A percentile compares a stretch with the other conserved stretches of the same genome.
phyloP scores from a whole-genome alignment of 1,140 invertebrate genomes.

The Drosophila kikkawai region DNA sequence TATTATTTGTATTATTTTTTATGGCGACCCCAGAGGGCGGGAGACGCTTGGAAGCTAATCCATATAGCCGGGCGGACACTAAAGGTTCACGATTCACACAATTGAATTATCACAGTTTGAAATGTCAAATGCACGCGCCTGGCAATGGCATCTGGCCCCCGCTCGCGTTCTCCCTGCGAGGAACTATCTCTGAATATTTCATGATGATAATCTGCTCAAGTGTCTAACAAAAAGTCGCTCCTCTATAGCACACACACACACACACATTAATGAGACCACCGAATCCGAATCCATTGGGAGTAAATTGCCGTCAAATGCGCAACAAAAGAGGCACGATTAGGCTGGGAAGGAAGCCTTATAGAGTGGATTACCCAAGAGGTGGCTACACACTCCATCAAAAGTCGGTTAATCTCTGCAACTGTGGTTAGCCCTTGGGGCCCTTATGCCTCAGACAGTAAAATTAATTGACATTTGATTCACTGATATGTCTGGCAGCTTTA shows the following conservation, averaged over 20 bases:
- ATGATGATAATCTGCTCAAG: constrained; percentile 62
- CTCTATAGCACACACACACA: not conserved
- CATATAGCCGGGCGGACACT: constrained; percentile 36
- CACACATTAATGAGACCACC: constrained; percentile 18
- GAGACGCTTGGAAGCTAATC: constrained; percentile 17
- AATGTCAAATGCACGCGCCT: constrained; percentile 80
- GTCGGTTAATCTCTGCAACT: constrained; percentile 7
- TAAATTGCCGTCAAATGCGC: constrained; percentile 33
- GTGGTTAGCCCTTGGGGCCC: not conserved
- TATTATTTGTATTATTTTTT: constrained; percentile 36
- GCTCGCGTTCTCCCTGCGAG: not conserved
- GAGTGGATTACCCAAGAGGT: constrained; percentile 4
- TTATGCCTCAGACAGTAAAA: not conserved
- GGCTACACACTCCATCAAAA: constrained; percentile 3
- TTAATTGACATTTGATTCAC: constrained; percentile 45
- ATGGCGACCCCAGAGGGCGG: constrained; percentile 2
- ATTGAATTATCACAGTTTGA: constrained; percentile 83
- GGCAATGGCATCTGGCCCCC: constrained; percentile 9
- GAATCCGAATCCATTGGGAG: constrained; percentile 25
- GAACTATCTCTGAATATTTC: constrained; percentile 22
- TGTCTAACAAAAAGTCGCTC: constrained; percentile 68
- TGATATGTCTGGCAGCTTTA: constrained; percentile 20
- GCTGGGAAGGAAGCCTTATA: constrained; percentile 26
- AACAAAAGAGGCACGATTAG: constrained; percentile 24
- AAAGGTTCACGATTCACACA: constrained; percentile 72